These are phyloP conservation scores for Anadara kagoshimensis DNA, from an alignment of 1,140 invertebrate species.

Conservation along the genomic window DNA sequence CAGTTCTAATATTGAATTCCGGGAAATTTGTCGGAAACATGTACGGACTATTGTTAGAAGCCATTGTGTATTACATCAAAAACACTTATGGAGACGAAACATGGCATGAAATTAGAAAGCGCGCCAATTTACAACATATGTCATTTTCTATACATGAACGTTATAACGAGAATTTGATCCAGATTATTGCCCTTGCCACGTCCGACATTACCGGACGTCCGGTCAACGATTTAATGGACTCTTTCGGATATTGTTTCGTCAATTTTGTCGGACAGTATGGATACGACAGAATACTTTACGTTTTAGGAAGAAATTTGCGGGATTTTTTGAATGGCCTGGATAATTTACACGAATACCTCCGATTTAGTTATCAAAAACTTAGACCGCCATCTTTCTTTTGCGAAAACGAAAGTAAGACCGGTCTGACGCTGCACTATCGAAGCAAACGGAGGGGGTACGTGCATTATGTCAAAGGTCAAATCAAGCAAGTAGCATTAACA, in stretches of 20 bases:
- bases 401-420: slow-evolving; percentile 91
- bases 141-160: slow-evolving; percentile 88
- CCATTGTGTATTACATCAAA: slow-evolving; percentile 92
- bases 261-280: slow-evolving; percentile 88
- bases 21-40: slow-evolving; percentile 31
- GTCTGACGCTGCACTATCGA: slow-evolving; percentile 89
- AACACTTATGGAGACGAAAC: slow-evolving; percentile 87
- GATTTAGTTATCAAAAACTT: slow-evolving; percentile 92
- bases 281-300: slow-evolving; percentile 87
- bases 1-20: no score
- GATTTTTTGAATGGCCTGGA: slow-evolving; percentile 97
- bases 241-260: slow-evolving; percentile 70
- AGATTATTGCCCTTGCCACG: slow-evolving; percentile 83
- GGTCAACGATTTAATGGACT: slow-evolving; percentile 63
- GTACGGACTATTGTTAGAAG: slow-evolving; percentile 94
- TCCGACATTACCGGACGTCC: slow-evolving; percentile 57
- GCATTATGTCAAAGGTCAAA: slow-evolving; percentile 98
- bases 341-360: slow-evolving; percentile 93
- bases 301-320: slow-evolving; percentile 91
- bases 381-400: slow-evolving; percentile 96
- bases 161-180: slow-evolving; percentile 87
- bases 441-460: slow-evolving; percentile 94
- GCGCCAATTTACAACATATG: slow-evolving; percentile 85
- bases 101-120: slow-evolving; percentile 82
- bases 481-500: slow-evolving; percentile 81